A percentile compares a stretch with the other conserved stretches of the same genome.
Conservation (phyloP, 2,113 vertebrate genomes). For the Oophaga pumilio region DNA sequence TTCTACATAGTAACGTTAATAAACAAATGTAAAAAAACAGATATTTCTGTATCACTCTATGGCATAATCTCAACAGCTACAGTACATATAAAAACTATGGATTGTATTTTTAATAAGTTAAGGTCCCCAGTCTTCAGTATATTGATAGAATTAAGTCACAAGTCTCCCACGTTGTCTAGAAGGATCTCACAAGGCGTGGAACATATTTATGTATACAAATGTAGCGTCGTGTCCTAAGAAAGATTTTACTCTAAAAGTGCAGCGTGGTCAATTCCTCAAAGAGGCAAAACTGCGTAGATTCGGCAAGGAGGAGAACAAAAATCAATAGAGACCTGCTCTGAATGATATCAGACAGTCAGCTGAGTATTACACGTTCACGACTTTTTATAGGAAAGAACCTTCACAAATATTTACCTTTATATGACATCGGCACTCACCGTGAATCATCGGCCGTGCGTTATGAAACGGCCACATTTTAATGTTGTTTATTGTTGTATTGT, state of each 20-base stretch:
- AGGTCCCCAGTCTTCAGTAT: not conserved
- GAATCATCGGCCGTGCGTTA: not conserved
- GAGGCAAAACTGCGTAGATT: slow-evolving; percentile 37
- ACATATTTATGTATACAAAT: slow-evolving; percentile 36
- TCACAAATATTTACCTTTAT: slow-evolving; percentile 3
- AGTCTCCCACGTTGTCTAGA: not conserved
- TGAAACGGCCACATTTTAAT: not conserved
- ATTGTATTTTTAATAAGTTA: not conserved
- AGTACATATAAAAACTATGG: not conserved
- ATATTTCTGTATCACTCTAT: not conserved
- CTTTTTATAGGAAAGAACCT: not conserved
- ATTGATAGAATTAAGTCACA: not conserved
- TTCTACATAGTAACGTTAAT: not conserved
- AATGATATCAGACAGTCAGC: slow-evolving; percentile 27
- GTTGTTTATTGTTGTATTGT: too few species aligned
- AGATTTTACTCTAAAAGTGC: slow-evolving; percentile 41
- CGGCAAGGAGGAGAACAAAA: slow-evolving; percentile 8
- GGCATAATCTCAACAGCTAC: not conserved
- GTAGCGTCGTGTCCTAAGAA: slow-evolving; percentile 24
- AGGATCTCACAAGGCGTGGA: not conserved
- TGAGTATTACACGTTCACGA: not conserved
- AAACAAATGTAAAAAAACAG: not conserved
- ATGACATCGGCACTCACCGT: not conserved
- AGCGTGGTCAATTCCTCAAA: slow-evolving; percentile 34
- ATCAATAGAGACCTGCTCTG: slow-evolving; percentile 36